A percentile compares a stretch with the other conserved stretches of the same genome.
These are phyloP conservation scores for Cyaniris semiargus DNA, from an alignment of 2,888 invertebrate genomes.

Conservation along the genomic window DNA sequence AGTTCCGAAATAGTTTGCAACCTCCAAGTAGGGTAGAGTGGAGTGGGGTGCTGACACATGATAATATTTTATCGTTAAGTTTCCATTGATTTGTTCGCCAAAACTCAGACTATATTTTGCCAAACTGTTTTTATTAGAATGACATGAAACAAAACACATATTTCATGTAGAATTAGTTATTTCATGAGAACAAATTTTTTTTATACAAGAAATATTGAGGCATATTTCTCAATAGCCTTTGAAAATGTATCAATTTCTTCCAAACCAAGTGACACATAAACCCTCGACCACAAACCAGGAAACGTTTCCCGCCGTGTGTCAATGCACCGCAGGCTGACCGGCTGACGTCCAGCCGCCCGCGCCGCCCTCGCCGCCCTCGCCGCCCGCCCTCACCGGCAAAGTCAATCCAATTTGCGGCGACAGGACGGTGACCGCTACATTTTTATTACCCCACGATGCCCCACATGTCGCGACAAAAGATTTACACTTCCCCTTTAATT, in stretches of 20 bases:
- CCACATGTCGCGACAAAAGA: slow-evolving; percentile 31
- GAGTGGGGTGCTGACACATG: too few relatives aligned
- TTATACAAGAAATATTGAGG: too few relatives aligned
- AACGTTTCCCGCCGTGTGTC: slow-evolving; percentile 37
- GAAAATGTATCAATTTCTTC: background rate
- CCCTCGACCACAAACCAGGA: background rate
- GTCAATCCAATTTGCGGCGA: slow-evolving; percentile 41
- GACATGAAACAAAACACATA: too few relatives aligned
- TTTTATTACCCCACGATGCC: slow-evolving; percentile 27
- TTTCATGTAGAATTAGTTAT: too few relatives aligned
- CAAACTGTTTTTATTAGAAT: too few relatives aligned
- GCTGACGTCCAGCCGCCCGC: slow-evolving; percentile 37
- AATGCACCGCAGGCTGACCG: slow-evolving; percentile 36
- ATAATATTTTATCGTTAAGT: too few relatives aligned
- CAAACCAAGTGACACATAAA: background rate
- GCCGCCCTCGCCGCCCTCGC: slow-evolving; percentile 36
- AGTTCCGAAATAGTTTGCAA: background rate
- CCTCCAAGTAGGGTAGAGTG: too few relatives aligned
- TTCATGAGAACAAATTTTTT: too few relatives aligned
- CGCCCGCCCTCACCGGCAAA: slow-evolving; percentile 38
- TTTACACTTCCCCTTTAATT: slow-evolving; percentile 4
- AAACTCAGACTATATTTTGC: too few relatives aligned
- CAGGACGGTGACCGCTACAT: slow-evolving; percentile 41
- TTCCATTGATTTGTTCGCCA: too few relatives aligned
- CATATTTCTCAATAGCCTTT: too few relatives aligned